These are phyloP conservation scores for Agelas oroides DNA, from an alignment of 37 sponge, comb jelly and placozoan species.

Conservation along the genomic window DNA sequence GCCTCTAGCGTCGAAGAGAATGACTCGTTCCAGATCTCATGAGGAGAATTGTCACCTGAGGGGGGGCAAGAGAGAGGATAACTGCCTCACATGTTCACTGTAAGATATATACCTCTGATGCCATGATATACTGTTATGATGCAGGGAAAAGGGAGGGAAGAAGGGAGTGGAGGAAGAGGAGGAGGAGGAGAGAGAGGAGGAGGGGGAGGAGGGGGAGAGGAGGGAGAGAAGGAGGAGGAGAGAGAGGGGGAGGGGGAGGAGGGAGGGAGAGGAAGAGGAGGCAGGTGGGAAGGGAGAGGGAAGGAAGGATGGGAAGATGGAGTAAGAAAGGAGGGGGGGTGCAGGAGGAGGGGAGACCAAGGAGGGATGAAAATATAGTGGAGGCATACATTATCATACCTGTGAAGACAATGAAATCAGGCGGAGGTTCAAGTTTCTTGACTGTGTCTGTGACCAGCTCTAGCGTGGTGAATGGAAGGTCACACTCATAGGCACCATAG, in stretches of 20 bases:
- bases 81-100: too few relatives aligned
- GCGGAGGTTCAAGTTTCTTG: conserved; percentile 53
- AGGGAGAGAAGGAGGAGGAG: too few relatives aligned
- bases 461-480: conserved; percentile 64
- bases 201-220: not conserved
- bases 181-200: too few relatives aligned
- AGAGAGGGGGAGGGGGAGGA: too few relatives aligned
- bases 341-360: too few relatives aligned
- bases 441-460: conserved; percentile 59
- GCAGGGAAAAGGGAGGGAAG: too few relatives aligned
- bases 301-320: too few relatives aligned
- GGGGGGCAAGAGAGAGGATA: not conserved
- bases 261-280: not conserved
- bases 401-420: conserved; percentile 73
- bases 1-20: conserved; percentile 53
- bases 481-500: conserved; percentile 81
- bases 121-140: too few relatives aligned
- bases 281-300: not conserved
- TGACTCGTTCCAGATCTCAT: conserved; percentile 83
- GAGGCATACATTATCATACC: conserved; percentile 38
- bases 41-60: conserved; percentile 88
- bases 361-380: too few relatives aligned
- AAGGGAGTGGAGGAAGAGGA: too few relatives aligned
- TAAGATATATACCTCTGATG: too few relatives aligned
- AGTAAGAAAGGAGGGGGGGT: too few relatives aligned